Evolutionary conservation across 2,797 vertebrate genomes (phyloP), one percentile per base, ranked within the genome.

Genomic region (Tapera naevia): DNA sequence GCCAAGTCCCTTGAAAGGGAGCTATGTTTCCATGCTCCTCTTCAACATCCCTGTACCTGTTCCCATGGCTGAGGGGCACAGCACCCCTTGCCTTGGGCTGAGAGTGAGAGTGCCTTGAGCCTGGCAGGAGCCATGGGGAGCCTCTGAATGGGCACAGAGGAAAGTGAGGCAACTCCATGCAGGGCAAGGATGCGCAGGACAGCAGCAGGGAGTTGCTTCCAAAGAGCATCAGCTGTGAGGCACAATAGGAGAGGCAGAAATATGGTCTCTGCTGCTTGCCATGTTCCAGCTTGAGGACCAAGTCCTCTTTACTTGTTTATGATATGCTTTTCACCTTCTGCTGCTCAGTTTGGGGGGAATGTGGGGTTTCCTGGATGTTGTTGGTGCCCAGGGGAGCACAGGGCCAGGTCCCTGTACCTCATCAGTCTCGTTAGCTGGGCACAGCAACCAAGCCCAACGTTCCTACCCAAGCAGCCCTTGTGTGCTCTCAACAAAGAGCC

Each of bases 241-340:
- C 13, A 15, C 1, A 3, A 6, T 1, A 0, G 60, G 43, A 45
- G 74, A 58, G 67, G 30, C 65, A 46, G 37, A 7, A n/a, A 27
- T 3, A 1, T 2, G 6, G 1, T 19, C 53, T 30, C 37, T 58
- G n/a, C 37, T 2, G 8, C 50, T 43, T 33, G 32, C 45, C 11
- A 6, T 0, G 0, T 32, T 7, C n/a, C 62, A n/a, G 43, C 21
- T 1, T 1, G 37, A 35, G 35, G 5, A 12, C 28, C 10, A 1
- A 24, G 4, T 25, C 75, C 35, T 53, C 72, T 61, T 15, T 30
- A 32, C 41, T 39, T 10, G 17, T 17, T 46, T 2, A 8, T 0
- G 1, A 25, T 0, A 4, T 0, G 0, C 28, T 45, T 70, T 67
- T 6, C 51, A 5, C 53, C 11, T 43, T 24, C 45, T 71, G 3